These are phyloP conservation scores for Conchocele bisecta DNA, from an alignment of 2,888 invertebrate species.

Conservation along the genomic window DNA sequence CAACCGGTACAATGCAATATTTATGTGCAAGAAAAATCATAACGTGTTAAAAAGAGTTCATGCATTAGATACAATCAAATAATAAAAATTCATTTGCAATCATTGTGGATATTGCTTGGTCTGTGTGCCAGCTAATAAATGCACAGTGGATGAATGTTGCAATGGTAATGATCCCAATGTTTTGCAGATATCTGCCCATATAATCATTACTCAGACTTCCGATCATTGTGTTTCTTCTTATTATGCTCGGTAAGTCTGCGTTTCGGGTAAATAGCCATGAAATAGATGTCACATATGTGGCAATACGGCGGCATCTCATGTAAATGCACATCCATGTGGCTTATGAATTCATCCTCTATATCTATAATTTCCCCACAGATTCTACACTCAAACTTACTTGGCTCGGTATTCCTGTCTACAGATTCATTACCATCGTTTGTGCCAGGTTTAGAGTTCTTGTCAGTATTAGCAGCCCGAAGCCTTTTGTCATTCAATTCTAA, in stretches of 20 bases:
- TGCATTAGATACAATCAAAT: too few relatives aligned
- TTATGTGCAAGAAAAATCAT: too few relatives aligned
- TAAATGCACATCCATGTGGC: constrained; percentile 50
- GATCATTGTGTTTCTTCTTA: constrained; percentile 45
- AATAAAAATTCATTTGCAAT: too few relatives aligned
- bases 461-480: constrained; percentile 17
- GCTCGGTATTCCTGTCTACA: constrained; percentile 33
- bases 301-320: constrained; percentile 53
- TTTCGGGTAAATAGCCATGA: constrained; percentile 56
- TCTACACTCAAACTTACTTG: constrained; percentile 42
- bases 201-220: too few relatives aligned
- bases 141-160: too few relatives aligned
- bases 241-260: constrained; percentile 48
- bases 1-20: too few relatives aligned
- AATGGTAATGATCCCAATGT: too few relatives aligned
- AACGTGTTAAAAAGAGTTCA: too few relatives aligned
- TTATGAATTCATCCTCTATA: constrained; percentile 23
- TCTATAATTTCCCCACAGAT: constrained; percentile 44
- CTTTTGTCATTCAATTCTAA: constrained; percentile 45
- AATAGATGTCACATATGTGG: constrained; percentile 53
- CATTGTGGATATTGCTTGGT: too few relatives aligned
- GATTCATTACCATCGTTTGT: constrained; percentile 36
- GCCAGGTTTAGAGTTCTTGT: constrained; percentile 23
- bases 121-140: too few relatives aligned
- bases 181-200: too few relatives aligned